A percentile compares a stretch with the other conserved stretches of the same genome.
Conservation (phyloP, 2,888 invertebrate genomes). For the Calliopum simillimum region DNA sequence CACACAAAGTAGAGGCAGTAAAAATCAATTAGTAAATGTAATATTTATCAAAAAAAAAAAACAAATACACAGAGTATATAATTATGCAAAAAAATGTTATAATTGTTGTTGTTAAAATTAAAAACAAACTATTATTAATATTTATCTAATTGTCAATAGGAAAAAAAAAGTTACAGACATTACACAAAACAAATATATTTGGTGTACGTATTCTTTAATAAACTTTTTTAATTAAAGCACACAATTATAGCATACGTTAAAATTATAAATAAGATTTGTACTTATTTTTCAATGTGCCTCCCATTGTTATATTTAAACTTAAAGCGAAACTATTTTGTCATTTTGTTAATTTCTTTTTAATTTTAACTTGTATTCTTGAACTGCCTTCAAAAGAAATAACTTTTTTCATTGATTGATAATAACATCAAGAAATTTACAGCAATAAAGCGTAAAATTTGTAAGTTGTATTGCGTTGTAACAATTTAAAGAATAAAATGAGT, state of each 20-base stretch:
- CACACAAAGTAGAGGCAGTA: slow-evolving; percentile 46
- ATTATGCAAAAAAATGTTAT: slow-evolving; percentile 27
- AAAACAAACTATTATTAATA: slow-evolving; percentile 10
- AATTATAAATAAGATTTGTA: slow-evolving; percentile 35
- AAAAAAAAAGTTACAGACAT: neutral
- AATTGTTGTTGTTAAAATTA: slow-evolving; percentile 28
- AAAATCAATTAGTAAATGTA: slow-evolving; percentile 14
- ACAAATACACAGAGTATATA: slow-evolving; percentile 9
- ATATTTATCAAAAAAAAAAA: neutral
- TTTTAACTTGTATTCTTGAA: slow-evolving; percentile 42
- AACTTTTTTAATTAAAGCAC: no score
- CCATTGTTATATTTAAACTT: slow-evolving; percentile 46
- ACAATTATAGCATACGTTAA: neutral
- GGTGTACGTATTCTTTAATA: no score
- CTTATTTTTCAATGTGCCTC: slow-evolving; percentile 60
- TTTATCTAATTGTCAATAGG: slow-evolving; percentile 26
- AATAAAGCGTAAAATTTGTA: slow-evolving; percentile 31
- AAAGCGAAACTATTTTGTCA: slow-evolving; percentile 12
- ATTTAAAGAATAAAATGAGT: slow-evolving; percentile 59
- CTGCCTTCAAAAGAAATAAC: slow-evolving; percentile 46
- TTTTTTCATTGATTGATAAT: slow-evolving; percentile 25
- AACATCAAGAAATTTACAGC: slow-evolving; percentile 36
- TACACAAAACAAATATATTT: neutral
- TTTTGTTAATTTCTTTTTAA: slow-evolving; percentile 16
- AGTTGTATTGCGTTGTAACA: slow-evolving; percentile 41